Evolutionary conservation across 2,888 invertebrate genomes (phyloP).

Genomic region (Gandaritis pyraliata): DNA sequence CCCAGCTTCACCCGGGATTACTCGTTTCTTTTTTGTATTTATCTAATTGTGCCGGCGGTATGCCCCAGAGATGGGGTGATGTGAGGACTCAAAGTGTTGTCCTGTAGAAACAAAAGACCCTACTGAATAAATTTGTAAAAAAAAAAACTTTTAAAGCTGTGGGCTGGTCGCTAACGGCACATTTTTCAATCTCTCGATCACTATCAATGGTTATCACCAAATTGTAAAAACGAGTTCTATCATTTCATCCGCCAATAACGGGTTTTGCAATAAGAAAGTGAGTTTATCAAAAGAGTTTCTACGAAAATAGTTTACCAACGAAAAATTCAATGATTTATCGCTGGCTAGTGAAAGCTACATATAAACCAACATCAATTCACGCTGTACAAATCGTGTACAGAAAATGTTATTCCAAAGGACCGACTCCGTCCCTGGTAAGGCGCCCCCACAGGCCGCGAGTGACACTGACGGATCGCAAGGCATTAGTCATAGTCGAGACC

Average conservation of each 20-base stretch:
- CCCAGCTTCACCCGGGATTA: slow-evolving; percentile 41
- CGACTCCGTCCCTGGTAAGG: slow-evolving; percentile 76
- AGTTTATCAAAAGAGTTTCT: slow-evolving; percentile 3
- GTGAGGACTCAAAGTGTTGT: slow-evolving; percentile 60
- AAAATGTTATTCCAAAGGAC: slow-evolving; percentile 79
- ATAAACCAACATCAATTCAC: slow-evolving; percentile 40
- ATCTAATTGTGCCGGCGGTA: slow-evolving; percentile 74
- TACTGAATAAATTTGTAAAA: slow-evolving; percentile 51
- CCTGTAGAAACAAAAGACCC: slow-evolving; percentile 68
- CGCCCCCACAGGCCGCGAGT: slow-evolving; percentile 76
- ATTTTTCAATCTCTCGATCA: too few relatives aligned
- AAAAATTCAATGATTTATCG: slow-evolving; percentile 25
- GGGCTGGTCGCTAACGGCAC: too few relatives aligned
- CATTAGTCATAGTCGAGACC: slow-evolving; percentile 88
- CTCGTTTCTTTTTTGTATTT: slow-evolving; percentile 66
- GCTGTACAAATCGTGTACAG: slow-evolving; percentile 59
- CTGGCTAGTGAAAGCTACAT: slow-evolving; percentile 31
- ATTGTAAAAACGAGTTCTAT: too few relatives aligned
- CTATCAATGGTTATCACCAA: too few relatives aligned
- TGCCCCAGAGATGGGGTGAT: slow-evolving; percentile 76
- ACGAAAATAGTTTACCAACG: slow-evolving; percentile 13
- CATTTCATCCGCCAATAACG: background rate
- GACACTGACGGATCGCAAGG: slow-evolving; percentile 88
- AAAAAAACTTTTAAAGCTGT: background rate
- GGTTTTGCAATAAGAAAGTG: background rate